Evolutionary conservation across 2,888 invertebrate genomes (phyloP).

Genomic region (Parochlus steinenii): DNA sequence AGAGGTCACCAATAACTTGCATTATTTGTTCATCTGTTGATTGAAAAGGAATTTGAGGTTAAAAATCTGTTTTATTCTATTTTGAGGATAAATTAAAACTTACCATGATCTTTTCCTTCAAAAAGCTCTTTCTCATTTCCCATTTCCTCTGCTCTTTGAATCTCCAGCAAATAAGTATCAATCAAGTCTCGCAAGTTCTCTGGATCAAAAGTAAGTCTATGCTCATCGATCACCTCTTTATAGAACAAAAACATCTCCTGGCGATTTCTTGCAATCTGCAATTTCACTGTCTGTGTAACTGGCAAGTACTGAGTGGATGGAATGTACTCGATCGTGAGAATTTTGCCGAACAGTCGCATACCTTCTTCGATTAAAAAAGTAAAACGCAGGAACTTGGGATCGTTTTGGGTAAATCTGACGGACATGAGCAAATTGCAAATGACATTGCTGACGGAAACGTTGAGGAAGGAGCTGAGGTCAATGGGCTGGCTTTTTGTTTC

Average conservation of each 20-base stretch:
- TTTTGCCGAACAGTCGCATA: conserved; percentile 69
- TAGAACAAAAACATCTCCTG: conserved; percentile 74
- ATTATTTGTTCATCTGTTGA: conserved; percentile 71
- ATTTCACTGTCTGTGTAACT: conserved; percentile 42
- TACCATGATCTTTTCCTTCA: conserved; percentile 74
- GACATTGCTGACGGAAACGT: conserved; percentile 74
- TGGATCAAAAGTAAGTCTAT: conserved; percentile 56
- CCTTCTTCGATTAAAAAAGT: conserved; percentile 83
- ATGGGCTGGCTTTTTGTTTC: conserved; percentile 47
- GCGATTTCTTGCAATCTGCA: conserved; percentile 49
- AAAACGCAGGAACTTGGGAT: conserved; percentile 58
- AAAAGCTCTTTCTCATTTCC: conserved; percentile 57
- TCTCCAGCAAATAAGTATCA: conserved; percentile 73
- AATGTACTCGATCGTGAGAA: conserved; percentile 68
- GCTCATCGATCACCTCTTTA: conserved; percentile 67
- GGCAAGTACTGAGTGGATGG: conserved; percentile 55
- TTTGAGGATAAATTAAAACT: conserved; percentile 24
- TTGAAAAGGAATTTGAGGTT: background rate
- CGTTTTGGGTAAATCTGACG: conserved; percentile 62
- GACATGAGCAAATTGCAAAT: conserved; percentile 86
- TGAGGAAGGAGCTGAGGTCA: conserved; percentile 57
- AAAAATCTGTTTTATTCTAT: background rate
- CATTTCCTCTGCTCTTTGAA: conserved; percentile 63
- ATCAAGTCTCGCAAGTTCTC: conserved; percentile 65
- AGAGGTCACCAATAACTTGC: conserved; percentile 79